A percentile compares a stretch with the other conserved stretches of the same genome.
phyloP scores from a whole-genome alignment of 2,888 invertebrate genomes.

The Drosophila suboccidentalis region DNA sequence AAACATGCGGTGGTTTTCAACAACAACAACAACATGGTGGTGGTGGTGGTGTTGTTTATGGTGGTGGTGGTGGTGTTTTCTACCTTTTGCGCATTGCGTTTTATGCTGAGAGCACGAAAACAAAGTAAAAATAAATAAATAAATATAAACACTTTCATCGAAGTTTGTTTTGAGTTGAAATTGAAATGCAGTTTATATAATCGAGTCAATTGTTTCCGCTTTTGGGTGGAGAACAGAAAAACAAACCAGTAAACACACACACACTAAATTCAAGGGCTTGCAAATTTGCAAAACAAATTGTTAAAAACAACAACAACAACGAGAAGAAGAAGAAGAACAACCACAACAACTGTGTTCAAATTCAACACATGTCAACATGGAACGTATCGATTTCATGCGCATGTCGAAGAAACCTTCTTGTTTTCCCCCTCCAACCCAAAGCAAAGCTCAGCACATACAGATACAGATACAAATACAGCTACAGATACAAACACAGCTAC shows the following conservation, averaged over 20 bases:
- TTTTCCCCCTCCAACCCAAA: slow-evolving; percentile 1
- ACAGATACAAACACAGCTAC: slow-evolving; percentile 1
- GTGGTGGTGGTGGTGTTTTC: slow-evolving; percentile 32
- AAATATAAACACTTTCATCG: slow-evolving; percentile 16
- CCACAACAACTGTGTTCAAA: slow-evolving; percentile 29
- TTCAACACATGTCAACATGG: slow-evolving; percentile 38
- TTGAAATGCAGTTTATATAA: slow-evolving; percentile 35
- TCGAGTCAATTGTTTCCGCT: slow-evolving; percentile 51
- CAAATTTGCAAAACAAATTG: slow-evolving; percentile 64
- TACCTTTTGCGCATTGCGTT: slow-evolving; percentile 80
- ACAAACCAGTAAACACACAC: slow-evolving; percentile 11
- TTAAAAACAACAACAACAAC: slow-evolving; percentile 28
- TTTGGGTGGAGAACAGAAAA: slow-evolving; percentile 13
- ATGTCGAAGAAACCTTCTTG: slow-evolving; percentile 50
- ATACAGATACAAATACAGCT: slow-evolving; percentile 6
- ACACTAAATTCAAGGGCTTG: slow-evolving; percentile 65
- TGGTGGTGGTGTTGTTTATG: slow-evolving; percentile 7
- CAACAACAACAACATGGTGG: slow-evolving; percentile 7
- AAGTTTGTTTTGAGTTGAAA: slow-evolving; percentile 24
- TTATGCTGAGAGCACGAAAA: slow-evolving; percentile 36
- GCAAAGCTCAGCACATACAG: slow-evolving; percentile 28
- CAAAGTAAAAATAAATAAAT: background rate
- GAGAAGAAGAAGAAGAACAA: slow-evolving; percentile 24
- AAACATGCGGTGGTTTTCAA: slow-evolving; percentile 38
- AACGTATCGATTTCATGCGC: slow-evolving; percentile 75